These are phyloP conservation scores for Mythimna lalbum DNA, from an alignment of 2,888 invertebrate species.

Conservation along the genomic window DNA sequence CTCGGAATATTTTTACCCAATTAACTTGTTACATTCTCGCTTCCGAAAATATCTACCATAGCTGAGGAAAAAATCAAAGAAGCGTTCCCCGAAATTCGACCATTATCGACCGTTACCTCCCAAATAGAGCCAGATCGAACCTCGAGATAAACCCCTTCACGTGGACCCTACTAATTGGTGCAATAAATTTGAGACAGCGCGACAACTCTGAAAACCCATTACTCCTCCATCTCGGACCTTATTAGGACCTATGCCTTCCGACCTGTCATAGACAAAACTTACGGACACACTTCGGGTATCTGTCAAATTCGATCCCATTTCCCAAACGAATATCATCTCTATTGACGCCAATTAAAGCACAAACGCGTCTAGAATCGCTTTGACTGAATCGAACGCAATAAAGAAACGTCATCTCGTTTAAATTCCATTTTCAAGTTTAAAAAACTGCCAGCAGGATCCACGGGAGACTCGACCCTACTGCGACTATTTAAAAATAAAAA, in stretches of 20 bases:
- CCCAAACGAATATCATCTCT: slow-evolving; percentile 78
- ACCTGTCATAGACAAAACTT: slow-evolving; percentile 75
- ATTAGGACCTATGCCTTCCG: slow-evolving; percentile 75
- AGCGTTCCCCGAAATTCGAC: slow-evolving; percentile 86
- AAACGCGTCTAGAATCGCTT: slow-evolving; percentile 76
- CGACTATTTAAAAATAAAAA: slow-evolving; percentile 80
- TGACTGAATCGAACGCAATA: slow-evolving; percentile 71
- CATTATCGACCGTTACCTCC: slow-evolving; percentile 89
- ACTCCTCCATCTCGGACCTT: slow-evolving; percentile 76
- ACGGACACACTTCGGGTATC: slow-evolving; percentile 74
- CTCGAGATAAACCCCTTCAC: slow-evolving; percentile 85
- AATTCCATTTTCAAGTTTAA: slow-evolving; percentile 83
- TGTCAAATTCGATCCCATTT: slow-evolving; percentile 72
- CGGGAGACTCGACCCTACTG: slow-evolving; percentile 76
- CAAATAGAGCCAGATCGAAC: slow-evolving; percentile 88
- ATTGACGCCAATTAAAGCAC: slow-evolving; percentile 76
- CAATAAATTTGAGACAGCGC: slow-evolving; percentile 87
- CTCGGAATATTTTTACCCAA: slow-evolving; percentile 85
- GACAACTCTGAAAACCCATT: slow-evolving; percentile 81
- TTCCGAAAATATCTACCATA: slow-evolving; percentile 85
- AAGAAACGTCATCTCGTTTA: slow-evolving; percentile 87
- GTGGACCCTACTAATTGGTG: slow-evolving; percentile 89
- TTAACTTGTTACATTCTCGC: slow-evolving; percentile 90
- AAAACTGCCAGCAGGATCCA: slow-evolving; percentile 68
- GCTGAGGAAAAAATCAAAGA: slow-evolving; percentile 78